Conservation (phyloP, 1,140 invertebrate species). For the Carposina sasakii region DNA sequence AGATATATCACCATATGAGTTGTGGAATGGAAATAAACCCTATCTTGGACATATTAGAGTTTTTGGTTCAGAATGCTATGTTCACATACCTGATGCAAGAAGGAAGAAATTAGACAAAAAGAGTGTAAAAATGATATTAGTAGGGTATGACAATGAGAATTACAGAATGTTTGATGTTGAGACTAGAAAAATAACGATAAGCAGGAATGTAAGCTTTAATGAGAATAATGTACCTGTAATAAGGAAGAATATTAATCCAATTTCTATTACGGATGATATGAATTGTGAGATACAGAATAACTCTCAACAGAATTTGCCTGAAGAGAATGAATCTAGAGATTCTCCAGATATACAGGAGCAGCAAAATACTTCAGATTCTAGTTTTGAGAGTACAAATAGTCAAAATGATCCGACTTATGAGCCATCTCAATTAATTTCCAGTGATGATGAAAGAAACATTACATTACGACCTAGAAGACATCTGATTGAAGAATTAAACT, state of each 20-base stretch:
- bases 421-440: conserved; percentile 6
- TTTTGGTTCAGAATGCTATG: conserved; percentile 22
- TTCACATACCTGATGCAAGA: conserved; percentile 22
- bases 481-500: too few relatives aligned
- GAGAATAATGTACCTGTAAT: background rate
- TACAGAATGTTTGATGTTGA: background rate
- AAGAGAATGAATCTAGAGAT: background rate
- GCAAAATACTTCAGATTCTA: background rate
- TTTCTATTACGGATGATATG: background rate
- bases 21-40: conserved; percentile 25
- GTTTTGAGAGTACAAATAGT: background rate
- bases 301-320: too few relatives aligned
- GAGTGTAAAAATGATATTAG: conserved; percentile 13
- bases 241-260: background rate
- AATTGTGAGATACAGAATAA: background rate
- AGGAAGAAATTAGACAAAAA: conserved; percentile 24
- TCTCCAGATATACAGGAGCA: background rate
- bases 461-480: background rate
- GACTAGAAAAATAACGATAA: background rate
- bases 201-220: background rate
- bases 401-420: conserved; percentile 15
- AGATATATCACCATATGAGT: conserved; percentile 22
- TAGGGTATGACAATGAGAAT: background rate
- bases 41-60: conserved; percentile 16
- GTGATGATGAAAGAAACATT: background rate